A percentile compares a stretch with the other conserved stretches of the same genome.
Evolutionary conservation across 2,797 vertebrate species (phyloP).

Genomic region (Gymnodraco acuticeps): DNA sequence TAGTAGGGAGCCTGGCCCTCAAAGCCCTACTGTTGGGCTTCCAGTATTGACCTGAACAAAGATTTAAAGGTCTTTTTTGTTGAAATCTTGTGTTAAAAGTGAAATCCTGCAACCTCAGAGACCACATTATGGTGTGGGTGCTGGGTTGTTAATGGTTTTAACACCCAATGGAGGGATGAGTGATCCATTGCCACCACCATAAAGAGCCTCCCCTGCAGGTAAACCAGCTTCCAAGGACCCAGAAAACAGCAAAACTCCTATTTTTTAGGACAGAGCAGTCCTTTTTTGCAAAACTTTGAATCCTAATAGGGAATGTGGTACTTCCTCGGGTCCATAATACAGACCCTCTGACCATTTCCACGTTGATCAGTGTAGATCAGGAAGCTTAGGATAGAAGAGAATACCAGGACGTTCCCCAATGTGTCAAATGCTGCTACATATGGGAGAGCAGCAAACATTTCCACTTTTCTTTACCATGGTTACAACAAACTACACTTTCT

Average conservation of each 20-base stretch:
- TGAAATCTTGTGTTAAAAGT: constrained; percentile 16
- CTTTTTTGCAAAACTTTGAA: background rate
- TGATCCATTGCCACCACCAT: background rate
- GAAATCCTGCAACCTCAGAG: constrained; percentile 1
- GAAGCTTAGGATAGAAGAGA: background rate
- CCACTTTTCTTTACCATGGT: background rate
- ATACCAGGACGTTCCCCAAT: background rate
- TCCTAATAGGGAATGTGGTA: background rate
- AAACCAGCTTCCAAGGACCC: background rate
- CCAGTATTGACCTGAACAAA: background rate
- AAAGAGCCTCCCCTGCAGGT: constrained; percentile 8
- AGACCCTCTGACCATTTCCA: background rate
- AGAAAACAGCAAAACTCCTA: background rate
- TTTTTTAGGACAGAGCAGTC: background rate
- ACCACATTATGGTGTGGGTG: constrained; percentile 2
- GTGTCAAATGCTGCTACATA: background rate
- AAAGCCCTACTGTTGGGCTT: background rate
- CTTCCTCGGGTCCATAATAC: background rate
- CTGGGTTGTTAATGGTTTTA: constrained; percentile 17
- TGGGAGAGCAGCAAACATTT: background rate
- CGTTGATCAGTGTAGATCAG: background rate
- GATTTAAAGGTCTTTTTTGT: constrained; percentile 29
- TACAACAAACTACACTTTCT: background rate
- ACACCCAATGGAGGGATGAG: background rate
- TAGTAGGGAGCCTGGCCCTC: background rate